phyloP scores from a whole-genome alignment of 2,113 vertebrate species.

The Melanerpes aurifrons region DNA sequence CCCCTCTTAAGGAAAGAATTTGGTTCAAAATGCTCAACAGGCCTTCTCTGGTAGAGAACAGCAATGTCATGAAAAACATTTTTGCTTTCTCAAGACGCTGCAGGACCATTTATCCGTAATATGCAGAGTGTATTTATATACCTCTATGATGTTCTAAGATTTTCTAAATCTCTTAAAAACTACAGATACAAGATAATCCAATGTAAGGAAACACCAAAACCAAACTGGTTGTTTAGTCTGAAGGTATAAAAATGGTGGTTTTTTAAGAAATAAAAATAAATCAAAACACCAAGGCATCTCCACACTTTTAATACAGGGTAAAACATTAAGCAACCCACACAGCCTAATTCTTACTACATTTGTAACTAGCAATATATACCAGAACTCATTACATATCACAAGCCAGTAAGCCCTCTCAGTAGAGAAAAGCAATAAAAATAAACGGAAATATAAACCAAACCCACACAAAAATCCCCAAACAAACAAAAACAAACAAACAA shows the following conservation, averaged over 20 bases:
- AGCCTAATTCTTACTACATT: not conserved
- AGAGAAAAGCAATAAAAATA: not conserved
- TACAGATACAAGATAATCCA: not conserved
- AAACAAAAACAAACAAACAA: not conserved
- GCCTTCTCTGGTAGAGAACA: not conserved
- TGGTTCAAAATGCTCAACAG: not conserved
- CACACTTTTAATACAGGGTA: not conserved
- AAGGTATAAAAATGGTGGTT: not conserved
- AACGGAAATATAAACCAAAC: too few species aligned
- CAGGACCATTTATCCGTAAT: not conserved
- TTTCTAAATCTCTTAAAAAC: not conserved
- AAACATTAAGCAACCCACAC: not conserved
- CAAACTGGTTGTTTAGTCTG: not conserved
- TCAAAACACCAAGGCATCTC: not conserved
- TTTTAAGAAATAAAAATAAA: not conserved
- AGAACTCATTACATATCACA: not conserved
- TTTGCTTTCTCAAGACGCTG: not conserved
- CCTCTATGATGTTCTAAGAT: not conserved
- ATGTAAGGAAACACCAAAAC: not conserved
- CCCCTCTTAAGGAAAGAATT: not conserved
- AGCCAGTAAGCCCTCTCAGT: not conserved
- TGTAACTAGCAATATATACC: not conserved
- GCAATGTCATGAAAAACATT: not conserved
- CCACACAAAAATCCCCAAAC: too few species aligned
- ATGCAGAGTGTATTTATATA: not conserved